Conservation (phyloP, 2,797 vertebrate species). For the Falco cherrug region DNA sequence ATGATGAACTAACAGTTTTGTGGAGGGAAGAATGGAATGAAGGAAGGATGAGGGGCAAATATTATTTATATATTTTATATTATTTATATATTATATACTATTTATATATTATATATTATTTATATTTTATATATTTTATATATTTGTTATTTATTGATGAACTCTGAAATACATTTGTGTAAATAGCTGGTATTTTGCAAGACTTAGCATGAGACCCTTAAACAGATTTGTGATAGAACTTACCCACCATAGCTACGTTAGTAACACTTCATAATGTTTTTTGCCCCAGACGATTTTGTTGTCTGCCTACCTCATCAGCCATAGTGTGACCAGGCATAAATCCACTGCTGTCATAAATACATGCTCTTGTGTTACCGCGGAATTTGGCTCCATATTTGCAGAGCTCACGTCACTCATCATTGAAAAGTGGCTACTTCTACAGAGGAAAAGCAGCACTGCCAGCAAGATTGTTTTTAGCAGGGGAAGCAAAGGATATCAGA, state of each 20-base stretch:
- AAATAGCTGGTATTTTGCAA: not conserved
- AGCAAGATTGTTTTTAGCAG: not conserved
- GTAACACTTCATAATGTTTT: not conserved
- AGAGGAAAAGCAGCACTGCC: constrained; percentile 33
- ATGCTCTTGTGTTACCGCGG: fast-evolving
- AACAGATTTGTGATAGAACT: not conserved
- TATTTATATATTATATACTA: too few relatives aligned
- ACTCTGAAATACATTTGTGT: not conserved
- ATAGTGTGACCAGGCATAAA: not conserved
- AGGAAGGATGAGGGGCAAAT: not conserved
- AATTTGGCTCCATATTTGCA: not conserved
- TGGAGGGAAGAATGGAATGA: not conserved
- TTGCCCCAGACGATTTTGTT: not conserved
- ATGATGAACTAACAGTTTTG: not conserved
- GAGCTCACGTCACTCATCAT: not conserved
- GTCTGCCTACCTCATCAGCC: not conserved
- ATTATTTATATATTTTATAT: not conserved
- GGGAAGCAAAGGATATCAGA: not conserved
- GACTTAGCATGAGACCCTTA: not conserved
- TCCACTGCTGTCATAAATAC: not conserved
- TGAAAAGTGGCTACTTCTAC: constrained; percentile 1
- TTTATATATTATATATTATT: too few relatives aligned
- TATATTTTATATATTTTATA: too few relatives aligned
- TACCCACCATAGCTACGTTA: not conserved
- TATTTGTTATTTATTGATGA: not conserved